phyloP scores from a whole-genome alignment of 2,113 vertebrate species.

The Nycticryphes semicollaris region DNA sequence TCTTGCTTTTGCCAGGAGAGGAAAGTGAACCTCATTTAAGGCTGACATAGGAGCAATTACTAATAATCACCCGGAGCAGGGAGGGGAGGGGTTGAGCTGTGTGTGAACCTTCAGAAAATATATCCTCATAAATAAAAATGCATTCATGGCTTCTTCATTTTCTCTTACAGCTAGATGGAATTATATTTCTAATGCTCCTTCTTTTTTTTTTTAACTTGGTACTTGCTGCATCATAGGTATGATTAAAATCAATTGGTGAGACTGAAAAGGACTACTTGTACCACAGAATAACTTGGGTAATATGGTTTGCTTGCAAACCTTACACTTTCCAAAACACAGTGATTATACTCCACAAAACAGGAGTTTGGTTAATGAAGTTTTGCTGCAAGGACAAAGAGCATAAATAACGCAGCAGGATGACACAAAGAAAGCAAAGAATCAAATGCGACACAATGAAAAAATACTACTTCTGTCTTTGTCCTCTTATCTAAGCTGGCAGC shows the following conservation, averaged over 20 bases:
- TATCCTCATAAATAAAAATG: neutral
- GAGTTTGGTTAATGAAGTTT: neutral
- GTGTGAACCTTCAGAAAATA: neutral
- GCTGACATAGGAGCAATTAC: neutral
- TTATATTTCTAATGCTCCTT: neutral
- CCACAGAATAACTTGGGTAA: neutral
- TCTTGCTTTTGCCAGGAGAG: neutral
- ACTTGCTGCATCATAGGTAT: neutral
- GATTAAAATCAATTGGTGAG: neutral
- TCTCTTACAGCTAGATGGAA: neutral
- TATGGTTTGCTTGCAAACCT: neutral
- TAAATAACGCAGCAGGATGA: neutral
- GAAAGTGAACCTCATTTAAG: neutral
- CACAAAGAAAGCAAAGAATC: neutral
- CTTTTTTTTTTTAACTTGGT: neutral
- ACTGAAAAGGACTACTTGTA: neutral
- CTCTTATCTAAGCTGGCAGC: neutral
- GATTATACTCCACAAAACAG: neutral
- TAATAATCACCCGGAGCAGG: no score
- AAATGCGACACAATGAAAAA: neutral
- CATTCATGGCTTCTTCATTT: neutral
- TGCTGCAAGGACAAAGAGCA: neutral
- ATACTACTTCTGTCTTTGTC: neutral
- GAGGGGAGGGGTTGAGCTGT: no score
- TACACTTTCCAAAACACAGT: neutral